A percentile compares a stretch with the other conserved stretches of the same genome.
Evolutionary conservation across 2,888 invertebrate species (phyloP).

Genomic region (Mythimna loreyi): DNA sequence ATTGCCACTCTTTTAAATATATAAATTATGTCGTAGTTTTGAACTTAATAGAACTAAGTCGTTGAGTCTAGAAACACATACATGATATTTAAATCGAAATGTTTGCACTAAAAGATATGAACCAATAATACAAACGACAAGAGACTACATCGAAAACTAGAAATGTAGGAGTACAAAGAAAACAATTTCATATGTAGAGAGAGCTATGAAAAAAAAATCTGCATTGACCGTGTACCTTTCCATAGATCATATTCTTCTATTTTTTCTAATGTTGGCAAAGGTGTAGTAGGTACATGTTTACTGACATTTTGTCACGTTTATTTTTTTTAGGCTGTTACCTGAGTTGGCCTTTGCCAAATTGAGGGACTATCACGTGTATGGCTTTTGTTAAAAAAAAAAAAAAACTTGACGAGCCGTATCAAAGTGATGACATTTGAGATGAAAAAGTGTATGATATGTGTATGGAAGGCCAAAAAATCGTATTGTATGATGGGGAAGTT

Average conservation of each 20-base stretch:
- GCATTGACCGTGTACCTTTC: slow-evolving; percentile 54
- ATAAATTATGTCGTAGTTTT: neutral
- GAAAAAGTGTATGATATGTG: slow-evolving; percentile 74
- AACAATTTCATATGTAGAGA: slow-evolving; percentile 31
- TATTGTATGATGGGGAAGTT: neutral
- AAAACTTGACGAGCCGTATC: slow-evolving; percentile 80
- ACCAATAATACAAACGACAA: neutral
- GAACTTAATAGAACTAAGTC: neutral
- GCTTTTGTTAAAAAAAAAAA: slow-evolving; percentile 76
- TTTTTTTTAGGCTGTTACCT: slow-evolving; percentile 84
- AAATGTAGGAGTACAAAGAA: slow-evolving; percentile 19
- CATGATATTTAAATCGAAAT: neutral
- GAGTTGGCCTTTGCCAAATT: slow-evolving; percentile 82
- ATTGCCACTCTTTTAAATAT: neutral
- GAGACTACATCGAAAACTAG: neutral
- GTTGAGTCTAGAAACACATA: neutral
- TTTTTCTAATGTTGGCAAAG: slow-evolving; percentile 74
- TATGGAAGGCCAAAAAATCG: slow-evolving; percentile 20
- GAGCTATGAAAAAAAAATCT: slow-evolving; percentile 52
- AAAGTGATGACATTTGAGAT: slow-evolving; percentile 83
- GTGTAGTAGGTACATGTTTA: slow-evolving; percentile 89
- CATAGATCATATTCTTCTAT: slow-evolving; percentile 40
- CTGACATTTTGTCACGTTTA: slow-evolving; percentile 90
- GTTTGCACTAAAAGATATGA: neutral
- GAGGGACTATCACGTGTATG: slow-evolving; percentile 79